Evolutionary conservation across 2,113 vertebrate genomes (phyloP).

Genomic region (Lota lota): DNA sequence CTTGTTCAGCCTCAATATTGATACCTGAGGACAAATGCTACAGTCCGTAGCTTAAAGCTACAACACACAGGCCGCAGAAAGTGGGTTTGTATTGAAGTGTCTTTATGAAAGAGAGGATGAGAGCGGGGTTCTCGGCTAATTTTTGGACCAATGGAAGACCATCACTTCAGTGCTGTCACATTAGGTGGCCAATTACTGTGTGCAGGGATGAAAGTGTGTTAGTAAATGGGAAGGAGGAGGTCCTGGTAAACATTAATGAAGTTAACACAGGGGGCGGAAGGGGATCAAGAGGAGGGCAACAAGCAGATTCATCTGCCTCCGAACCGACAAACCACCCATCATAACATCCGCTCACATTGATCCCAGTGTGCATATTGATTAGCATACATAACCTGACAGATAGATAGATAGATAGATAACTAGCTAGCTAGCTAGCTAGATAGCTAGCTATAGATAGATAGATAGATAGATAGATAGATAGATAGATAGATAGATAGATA

Average conservation of each 20-base stretch:
- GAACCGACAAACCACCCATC: constrained; percentile 57
- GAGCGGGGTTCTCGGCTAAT: constrained; percentile 55
- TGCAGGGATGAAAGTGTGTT: constrained; percentile 59
- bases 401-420: too few species aligned
- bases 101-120: constrained; percentile 68
- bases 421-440: not conserved
- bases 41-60: constrained; percentile 65
- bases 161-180: constrained; percentile 59
- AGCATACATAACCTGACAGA: too few species aligned
- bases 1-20: constrained; percentile 46
- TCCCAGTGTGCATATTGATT: too few species aligned
- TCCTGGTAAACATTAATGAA: constrained; percentile 71
- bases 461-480: too few species aligned
- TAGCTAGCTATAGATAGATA: too few species aligned
- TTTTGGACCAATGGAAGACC: constrained; percentile 64
- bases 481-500: too few species aligned
- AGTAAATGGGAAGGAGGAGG: constrained; percentile 73
- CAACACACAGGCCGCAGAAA: constrained; percentile 61
- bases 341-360: too few species aligned
- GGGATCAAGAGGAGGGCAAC: constrained; percentile 54
- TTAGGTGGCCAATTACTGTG: constrained; percentile 69
- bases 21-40: constrained; percentile 55
- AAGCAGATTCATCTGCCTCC: constrained; percentile 75
- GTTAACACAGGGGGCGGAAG: constrained; percentile 67
- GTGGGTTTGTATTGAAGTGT: constrained; percentile 78